Evolutionary conservation across 2,888 invertebrate species (phyloP).

Genomic region (Tetheella fluctuosa): DNA sequence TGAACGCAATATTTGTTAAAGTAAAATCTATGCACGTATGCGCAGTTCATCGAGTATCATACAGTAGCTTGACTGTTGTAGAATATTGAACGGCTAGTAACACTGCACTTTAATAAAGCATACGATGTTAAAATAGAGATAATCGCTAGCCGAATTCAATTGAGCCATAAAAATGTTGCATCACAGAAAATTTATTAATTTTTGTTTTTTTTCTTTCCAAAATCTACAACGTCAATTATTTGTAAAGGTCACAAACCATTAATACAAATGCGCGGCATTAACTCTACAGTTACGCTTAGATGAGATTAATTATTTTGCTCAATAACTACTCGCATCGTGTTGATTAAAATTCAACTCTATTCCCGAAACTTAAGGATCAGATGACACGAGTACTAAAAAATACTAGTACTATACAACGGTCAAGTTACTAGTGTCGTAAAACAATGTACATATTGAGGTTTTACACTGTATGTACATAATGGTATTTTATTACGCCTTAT

Average conservation of each 20-base stretch:
- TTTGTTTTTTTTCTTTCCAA: too few relatives aligned
- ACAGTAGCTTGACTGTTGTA: constrained; percentile 39
- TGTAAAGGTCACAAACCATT: constrained; percentile 1
- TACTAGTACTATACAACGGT: constrained; percentile 28
- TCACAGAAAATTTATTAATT: not conserved
- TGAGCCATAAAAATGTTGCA: not conserved
- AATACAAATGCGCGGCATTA: not conserved
- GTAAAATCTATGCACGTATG: constrained; percentile 49
- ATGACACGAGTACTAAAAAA: not conserved
- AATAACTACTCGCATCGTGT: not conserved
- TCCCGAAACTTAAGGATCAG: not conserved
- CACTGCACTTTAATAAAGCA: not conserved
- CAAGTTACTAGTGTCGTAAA: constrained; percentile 35
- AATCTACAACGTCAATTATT: constrained; percentile 3
- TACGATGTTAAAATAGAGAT: not conserved
- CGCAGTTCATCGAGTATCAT: constrained; percentile 36
- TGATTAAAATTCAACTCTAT: not conserved
- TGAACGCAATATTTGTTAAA: constrained; percentile 39
- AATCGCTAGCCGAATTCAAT: not conserved
- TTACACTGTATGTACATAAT: constrained; percentile 60
- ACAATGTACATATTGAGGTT: constrained; percentile 58
- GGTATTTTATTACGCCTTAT: constrained; percentile 51
- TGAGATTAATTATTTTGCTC: not conserved
- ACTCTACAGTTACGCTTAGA: not conserved
- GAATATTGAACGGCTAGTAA: not conserved